Percentiles rank a stretch among this genome's conserved stretches.
These are phyloP conservation scores for Zoanthus sociatus DNA, from an alignment of 92 coral and sea anemone genomes.

Conservation along the genomic window DNA sequence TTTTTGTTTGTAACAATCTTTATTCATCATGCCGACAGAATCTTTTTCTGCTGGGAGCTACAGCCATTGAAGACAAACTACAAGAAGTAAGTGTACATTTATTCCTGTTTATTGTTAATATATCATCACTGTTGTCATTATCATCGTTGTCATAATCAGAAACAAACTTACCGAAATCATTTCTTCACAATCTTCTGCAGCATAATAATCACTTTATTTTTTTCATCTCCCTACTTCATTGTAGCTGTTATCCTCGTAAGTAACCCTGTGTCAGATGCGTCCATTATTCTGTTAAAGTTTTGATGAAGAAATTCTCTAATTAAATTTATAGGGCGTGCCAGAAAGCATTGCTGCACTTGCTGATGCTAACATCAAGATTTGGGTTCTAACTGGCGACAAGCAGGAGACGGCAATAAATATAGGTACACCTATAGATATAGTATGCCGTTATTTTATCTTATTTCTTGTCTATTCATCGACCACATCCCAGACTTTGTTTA, in stretches of 20 bases:
- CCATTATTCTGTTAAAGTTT: neutral
- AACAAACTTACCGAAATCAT: neutral
- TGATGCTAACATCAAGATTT: constrained; percentile 97
- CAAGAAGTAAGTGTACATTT: constrained; percentile 74
- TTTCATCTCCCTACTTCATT: neutral
- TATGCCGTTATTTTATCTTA: neutral
- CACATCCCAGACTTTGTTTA: neutral
- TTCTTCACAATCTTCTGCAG: neutral
- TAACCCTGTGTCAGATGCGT: neutral
- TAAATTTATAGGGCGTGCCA: constrained; percentile 84
- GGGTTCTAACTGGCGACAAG: constrained; percentile 99
- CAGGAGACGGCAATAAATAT: constrained; percentile 99
- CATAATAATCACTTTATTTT: neutral
- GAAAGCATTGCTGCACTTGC: constrained; percentile 99
- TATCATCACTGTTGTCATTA: neutral
- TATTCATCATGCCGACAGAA: constrained; percentile 63
- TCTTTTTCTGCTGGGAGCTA: constrained; percentile 96
- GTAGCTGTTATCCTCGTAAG: neutral
- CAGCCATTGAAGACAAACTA: constrained; percentile 98
- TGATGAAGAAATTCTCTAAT: neutral
- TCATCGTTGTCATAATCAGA: neutral
- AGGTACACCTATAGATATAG: constrained; percentile 50
- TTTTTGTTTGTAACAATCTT: neutral
- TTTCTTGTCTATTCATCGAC: neutral
- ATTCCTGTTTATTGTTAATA: neutral